Base-by-base conservation (phyloP, 2,888 invertebrate genomes). In the Cylindroiulus punctatus region DNA sequence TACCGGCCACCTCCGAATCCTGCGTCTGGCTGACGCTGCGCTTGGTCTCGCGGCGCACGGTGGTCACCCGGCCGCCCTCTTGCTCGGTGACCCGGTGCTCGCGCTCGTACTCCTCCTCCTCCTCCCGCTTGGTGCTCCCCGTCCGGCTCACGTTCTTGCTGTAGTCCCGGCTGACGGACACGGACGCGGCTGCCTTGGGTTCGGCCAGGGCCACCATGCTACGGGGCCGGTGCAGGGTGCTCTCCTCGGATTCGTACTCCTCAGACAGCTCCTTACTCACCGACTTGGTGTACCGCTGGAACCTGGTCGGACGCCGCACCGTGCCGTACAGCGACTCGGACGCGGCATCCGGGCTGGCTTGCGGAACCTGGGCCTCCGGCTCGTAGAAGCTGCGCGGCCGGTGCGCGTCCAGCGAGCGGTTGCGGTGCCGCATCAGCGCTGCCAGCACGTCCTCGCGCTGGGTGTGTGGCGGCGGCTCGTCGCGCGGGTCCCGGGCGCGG, bases 41-140 rank as follows among this genome's bases (percentile, higher is more conserved):
- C 22, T 44, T 86, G 57, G 52, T 52, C 32, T 86, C 86, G 0
- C 81, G 81, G 19, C 81, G 32, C 10, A 47, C 12, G 52, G 81
- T 86, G 26, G 36, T 57, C 36, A 57, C 57, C 17, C 84, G 14
- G 19, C 44, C 65, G 14, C 40, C 65, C 19, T 32, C 36, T 40
- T 87, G 76, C 36, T 42, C 87, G 2, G 47, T 81, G 40, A 84
- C 87, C 57, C 88, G 88, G 65, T 88, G 88, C 14, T 89, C 90
- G 84, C 89, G 85, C 88, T 89, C 89, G 47, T 89, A 87, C 57
- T 89, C 89, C n/a, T 86, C 85, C 30, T 86, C 87, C 81, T 83
- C 87, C 57, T 83, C 87, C 17, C 36, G 19, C 17, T 32, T 30
- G 0, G 32, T 84, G 32, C 14, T 81, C 8, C 83, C 86, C 0